A percentile compares a stretch with the other conserved stretches of the same genome.
These are phyloP conservation scores for Chymomyza caudatula DNA, from an alignment of 2,888 invertebrate species.

Conservation along the genomic window DNA sequence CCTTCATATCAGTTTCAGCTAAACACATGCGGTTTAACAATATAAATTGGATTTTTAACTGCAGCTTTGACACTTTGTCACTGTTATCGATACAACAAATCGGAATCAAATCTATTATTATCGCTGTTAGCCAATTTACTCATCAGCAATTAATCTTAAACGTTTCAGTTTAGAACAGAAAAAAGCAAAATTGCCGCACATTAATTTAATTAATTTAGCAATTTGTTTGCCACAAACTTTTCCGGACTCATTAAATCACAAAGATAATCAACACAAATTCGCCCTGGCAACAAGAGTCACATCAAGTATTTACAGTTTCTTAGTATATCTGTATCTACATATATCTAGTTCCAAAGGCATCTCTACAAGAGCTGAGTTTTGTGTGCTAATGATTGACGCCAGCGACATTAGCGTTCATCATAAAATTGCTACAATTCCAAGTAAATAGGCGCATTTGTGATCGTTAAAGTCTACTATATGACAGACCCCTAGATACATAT, in stretches of 20 bases:
- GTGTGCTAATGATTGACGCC: constrained; percentile 46
- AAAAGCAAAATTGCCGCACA: neutral
- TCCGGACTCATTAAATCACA: constrained; percentile 36
- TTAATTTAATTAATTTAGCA: constrained; percentile 43
- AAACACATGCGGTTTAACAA: too few species aligned
- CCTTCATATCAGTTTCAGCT: too few species aligned
- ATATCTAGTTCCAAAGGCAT: constrained; percentile 19
- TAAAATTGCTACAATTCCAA: neutral
- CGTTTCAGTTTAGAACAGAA: neutral
- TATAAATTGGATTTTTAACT: too few species aligned
- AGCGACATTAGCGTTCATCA: neutral
- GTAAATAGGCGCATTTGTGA: neutral
- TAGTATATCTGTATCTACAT: neutral
- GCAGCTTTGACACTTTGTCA: too few species aligned
- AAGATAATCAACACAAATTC: constrained; percentile 36
- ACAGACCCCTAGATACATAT: neutral
- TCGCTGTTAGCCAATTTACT: neutral
- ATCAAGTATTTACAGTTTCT: neutral
- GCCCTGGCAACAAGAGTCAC: neutral
- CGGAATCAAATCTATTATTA: too few species aligned
- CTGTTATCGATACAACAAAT: too few species aligned
- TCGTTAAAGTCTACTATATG: constrained; percentile 12
- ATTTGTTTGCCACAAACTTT: constrained; percentile 58
- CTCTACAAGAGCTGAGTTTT: constrained; percentile 50
- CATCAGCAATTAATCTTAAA: neutral